A percentile compares a stretch with the other conserved stretches of the same genome.
phyloP scores from a whole-genome alignment of 1,140 invertebrate species.

The Popillia japonica region DNA sequence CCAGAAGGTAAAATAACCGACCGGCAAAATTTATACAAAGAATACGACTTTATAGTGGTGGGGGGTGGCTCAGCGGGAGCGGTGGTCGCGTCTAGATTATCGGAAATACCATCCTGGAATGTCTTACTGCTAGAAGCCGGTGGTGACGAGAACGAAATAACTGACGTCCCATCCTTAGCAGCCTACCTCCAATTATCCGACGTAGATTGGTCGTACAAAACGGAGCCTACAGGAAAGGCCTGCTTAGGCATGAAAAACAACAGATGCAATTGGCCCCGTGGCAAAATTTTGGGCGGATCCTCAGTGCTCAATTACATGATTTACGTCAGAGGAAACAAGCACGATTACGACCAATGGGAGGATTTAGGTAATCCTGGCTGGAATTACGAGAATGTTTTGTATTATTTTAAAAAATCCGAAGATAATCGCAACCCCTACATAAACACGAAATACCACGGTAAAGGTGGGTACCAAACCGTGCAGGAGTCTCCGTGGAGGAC shows the following conservation, averaged over 20 bases:
- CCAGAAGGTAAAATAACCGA: slow-evolving; percentile 77
- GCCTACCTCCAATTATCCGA: slow-evolving; percentile 88
- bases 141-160: slow-evolving; percentile 90
- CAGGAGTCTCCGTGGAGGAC: slow-evolving; percentile 86
- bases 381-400: slow-evolving; percentile 86
- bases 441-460: slow-evolving; percentile 75
- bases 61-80: slow-evolving; percentile 94
- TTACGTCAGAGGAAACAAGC: slow-evolving; percentile 84
- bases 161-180: slow-evolving; percentile 86
- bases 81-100: slow-evolving; percentile 89
- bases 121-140: slow-evolving; percentile 91
- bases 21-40: slow-evolving; percentile 63
- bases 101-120: slow-evolving; percentile 81
- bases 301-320: slow-evolving; percentile 96
- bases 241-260: slow-evolving; percentile 77
- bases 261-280: slow-evolving; percentile 84
- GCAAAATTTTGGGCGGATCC: slow-evolving; percentile 88
- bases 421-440: slow-evolving; percentile 87
- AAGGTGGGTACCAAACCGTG: slow-evolving; percentile 80
- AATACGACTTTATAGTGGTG: slow-evolving; percentile 88
- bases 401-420: slow-evolving; percentile 92
- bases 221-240: slow-evolving; percentile 83
- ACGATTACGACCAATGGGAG: slow-evolving; percentile 93
- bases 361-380: slow-evolving; percentile 80
- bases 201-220: slow-evolving; percentile 92